A percentile compares a stretch with the other conserved stretches of the same genome.
Conservation (phyloP, 2,888 invertebrate genomes). For the Mechanitis mazaeus region DNA sequence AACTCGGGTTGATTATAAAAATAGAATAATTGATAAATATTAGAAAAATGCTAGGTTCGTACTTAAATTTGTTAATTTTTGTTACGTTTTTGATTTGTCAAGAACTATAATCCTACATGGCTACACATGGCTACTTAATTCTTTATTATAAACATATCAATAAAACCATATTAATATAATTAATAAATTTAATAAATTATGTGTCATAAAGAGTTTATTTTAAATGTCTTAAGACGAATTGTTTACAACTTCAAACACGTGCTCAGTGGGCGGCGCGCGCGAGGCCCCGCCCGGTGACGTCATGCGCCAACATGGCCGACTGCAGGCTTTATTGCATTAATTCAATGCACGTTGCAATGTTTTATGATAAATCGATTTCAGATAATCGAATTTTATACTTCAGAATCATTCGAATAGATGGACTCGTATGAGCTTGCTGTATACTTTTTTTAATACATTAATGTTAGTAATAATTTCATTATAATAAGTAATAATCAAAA, state of each 20-base stretch:
- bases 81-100: too few species aligned
- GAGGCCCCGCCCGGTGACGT: constrained; percentile 59
- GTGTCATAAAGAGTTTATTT: not conserved
- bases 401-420: not conserved
- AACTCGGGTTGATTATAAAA: too few species aligned
- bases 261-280: constrained; percentile 49
- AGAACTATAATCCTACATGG: too few species aligned
- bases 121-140: too few species aligned
- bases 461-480: too few species aligned
- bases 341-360: constrained; percentile 28
- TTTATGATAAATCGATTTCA: constrained; percentile 7
- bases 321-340: constrained; percentile 34
- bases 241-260: constrained; percentile 20
- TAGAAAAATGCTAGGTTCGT: too few species aligned
- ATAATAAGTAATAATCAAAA: too few species aligned
- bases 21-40: too few species aligned
- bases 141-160: too few species aligned
- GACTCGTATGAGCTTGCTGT: not conserved
- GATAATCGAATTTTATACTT: constrained; percentile 1
- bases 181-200: too few species aligned
- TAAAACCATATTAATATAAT: too few species aligned
- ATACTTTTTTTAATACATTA: not conserved
- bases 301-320: constrained; percentile 65
- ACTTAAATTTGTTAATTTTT: too few species aligned
- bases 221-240: constrained; percentile 11